phyloP scores from a whole-genome alignment of 2,888 invertebrate species.

The Oegoconia quadripuncta region DNA sequence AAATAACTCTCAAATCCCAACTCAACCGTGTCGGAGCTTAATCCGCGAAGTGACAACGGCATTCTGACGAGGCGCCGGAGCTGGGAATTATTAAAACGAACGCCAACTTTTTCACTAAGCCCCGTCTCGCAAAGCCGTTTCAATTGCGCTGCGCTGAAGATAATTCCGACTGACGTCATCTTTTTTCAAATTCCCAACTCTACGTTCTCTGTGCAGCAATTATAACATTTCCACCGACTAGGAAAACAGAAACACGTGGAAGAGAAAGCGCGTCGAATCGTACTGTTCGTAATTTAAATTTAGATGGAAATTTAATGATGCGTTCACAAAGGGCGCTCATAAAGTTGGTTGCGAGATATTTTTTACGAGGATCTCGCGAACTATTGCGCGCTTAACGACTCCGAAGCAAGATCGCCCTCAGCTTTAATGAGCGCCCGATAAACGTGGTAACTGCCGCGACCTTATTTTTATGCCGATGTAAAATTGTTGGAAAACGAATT shows the following conservation, averaged over 20 bases:
- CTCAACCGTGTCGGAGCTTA: conserved; percentile 78
- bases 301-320: conserved; percentile 80
- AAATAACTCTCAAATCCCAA: conserved; percentile 77
- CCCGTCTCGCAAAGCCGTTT: conserved; percentile 78
- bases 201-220: conserved; percentile 76
- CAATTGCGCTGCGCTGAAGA: conserved; percentile 79
- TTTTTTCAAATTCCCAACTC: conserved; percentile 77
- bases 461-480: conserved; percentile 77
- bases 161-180: conserved; percentile 79
- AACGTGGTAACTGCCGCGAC: conserved; percentile 77
- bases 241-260: conserved; percentile 77
- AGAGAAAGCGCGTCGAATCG: conserved; percentile 67
- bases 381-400: conserved; percentile 80
- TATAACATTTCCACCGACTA: conserved; percentile 77
- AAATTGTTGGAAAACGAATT: conserved; percentile 76
- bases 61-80: conserved; percentile 79
- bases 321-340: conserved; percentile 78
- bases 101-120: conserved; percentile 80
- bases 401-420: conserved; percentile 77
- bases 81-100: conserved; percentile 79
- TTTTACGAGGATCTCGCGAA: conserved; percentile 79
- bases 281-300: conserved; percentile 76
- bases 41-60: conserved; percentile 79
- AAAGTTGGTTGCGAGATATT: conserved; percentile 78
- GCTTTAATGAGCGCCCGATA: conserved; percentile 79